Evolutionary conservation across 2,113 vertebrate species (phyloP).

Genomic region (Forbesichthys agassizii): DNA sequence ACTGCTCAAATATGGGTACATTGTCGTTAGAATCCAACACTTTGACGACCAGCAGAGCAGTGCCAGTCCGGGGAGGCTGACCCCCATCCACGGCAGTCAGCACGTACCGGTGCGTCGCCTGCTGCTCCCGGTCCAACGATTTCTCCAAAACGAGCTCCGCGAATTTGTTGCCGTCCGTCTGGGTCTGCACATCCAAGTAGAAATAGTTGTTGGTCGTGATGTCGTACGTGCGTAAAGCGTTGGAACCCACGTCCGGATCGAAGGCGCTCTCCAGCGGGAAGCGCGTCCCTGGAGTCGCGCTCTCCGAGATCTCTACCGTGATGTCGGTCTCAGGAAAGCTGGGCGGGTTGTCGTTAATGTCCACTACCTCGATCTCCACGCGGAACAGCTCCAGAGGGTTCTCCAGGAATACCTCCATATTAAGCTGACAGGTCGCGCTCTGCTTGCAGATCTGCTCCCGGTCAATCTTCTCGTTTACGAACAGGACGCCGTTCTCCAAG

Average conservation of each 20-base stretch:
- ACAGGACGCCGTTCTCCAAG: conserved; percentile 92
- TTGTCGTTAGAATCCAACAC: conserved; percentile 98
- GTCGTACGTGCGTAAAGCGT: conserved; percentile 94
- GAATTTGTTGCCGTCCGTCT: conserved; percentile 92
- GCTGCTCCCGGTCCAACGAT: conserved; percentile 93
- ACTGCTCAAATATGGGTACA: conserved; percentile 92
- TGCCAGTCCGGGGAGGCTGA: conserved; percentile 89
- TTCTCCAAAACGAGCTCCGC: conserved; percentile 94
- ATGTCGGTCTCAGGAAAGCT: conserved; percentile 93
- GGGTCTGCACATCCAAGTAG: conserved; percentile 94
- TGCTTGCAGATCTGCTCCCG: conserved; percentile 95
- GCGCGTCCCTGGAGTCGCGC: conserved; percentile 94
- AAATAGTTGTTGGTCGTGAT: conserved; percentile 96
- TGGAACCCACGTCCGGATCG: conserved; percentile 95
- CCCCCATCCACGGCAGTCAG: conserved; percentile 96
- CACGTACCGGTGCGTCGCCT: conserved; percentile 94
- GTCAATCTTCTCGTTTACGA: conserved; percentile 93
- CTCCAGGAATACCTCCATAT: conserved; percentile 96
- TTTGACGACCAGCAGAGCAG: conserved; percentile 90
- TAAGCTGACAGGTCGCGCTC: conserved; percentile 90
- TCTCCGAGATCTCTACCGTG: conserved; percentile 96
- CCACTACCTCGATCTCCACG: conserved; percentile 94
- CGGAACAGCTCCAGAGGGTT: conserved; percentile 95
- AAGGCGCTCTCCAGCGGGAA: conserved; percentile 96
- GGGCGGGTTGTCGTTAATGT: conserved; percentile 97